These are phyloP conservation scores for Steinernema carpocapsae DNA, from an alignment of 2,888 invertebrate genomes.

Conservation along the genomic window DNA sequence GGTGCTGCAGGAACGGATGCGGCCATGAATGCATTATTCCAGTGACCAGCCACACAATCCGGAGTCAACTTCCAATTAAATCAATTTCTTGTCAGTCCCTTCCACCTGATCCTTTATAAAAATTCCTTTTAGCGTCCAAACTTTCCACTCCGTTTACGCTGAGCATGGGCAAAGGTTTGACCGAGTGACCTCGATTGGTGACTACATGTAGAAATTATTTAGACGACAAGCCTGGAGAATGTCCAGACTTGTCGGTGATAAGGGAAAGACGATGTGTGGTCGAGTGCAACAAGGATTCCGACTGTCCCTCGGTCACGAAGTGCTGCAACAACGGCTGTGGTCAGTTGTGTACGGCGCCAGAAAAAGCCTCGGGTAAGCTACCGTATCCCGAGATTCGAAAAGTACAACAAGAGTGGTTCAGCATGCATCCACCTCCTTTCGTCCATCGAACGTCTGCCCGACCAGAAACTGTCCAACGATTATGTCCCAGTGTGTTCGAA, in stretches of 20 bases:
- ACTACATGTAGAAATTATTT: neutral
- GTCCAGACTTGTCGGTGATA: slow-evolving; percentile 38
- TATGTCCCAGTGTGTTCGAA: slow-evolving; percentile 55
- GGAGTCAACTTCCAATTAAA: slow-evolving; percentile 44
- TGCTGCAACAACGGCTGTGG: slow-evolving; percentile 57
- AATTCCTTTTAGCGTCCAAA: neutral
- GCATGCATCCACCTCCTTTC: slow-evolving; percentile 58
- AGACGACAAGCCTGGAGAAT: slow-evolving; percentile 40
- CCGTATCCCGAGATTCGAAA: too few species aligned
- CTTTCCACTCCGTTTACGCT: slow-evolving; percentile 15
- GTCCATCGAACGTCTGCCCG: slow-evolving; percentile 54
- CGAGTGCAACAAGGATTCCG: slow-evolving; percentile 51
- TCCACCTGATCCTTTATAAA: neutral
- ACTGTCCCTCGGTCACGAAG: slow-evolving; percentile 54
- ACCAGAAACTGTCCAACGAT: slow-evolving; percentile 50
- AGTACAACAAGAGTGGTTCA: slow-evolving; percentile 37
- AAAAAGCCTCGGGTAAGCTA: slow-evolving; percentile 38
- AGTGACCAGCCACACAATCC: slow-evolving; percentile 51
- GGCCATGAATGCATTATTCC: slow-evolving; percentile 62
- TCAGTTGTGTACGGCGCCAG: slow-evolving; percentile 46
- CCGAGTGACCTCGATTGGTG: neutral
- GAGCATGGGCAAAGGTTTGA: slow-evolving; percentile 17
- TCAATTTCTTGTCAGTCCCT: slow-evolving; percentile 37
- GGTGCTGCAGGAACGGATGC: slow-evolving; percentile 65
- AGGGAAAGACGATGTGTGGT: slow-evolving; percentile 37